phyloP scores from a whole-genome alignment of 2,113 vertebrate species.

The Ramphastos sulfuratus region DNA sequence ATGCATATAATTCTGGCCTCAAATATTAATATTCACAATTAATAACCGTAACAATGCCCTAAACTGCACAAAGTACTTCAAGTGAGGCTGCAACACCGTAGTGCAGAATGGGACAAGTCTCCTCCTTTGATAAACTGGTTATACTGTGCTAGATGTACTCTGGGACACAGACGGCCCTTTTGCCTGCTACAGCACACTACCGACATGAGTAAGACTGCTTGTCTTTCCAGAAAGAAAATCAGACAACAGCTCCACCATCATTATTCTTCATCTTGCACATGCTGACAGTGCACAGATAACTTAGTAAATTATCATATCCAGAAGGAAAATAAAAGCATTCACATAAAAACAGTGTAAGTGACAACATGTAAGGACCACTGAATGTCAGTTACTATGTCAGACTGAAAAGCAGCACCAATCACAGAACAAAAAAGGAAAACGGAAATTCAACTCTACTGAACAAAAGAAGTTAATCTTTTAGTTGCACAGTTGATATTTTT shows the following conservation, averaged over 20 bases:
- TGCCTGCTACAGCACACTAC: not conserved
- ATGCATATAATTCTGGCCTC: too few relatives aligned
- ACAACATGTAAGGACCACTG: not conserved
- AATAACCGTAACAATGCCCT: too few relatives aligned
- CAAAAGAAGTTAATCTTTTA: not conserved
- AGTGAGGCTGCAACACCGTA: too few relatives aligned
- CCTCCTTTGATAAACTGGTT: accelerated
- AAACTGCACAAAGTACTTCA: too few relatives aligned
- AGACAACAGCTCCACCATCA: not conserved
- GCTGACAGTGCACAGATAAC: not conserved
- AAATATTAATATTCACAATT: too few relatives aligned
- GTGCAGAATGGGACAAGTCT: not conserved
- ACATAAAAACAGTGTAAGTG: not conserved
- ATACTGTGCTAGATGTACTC: not conserved
- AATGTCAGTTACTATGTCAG: not conserved
- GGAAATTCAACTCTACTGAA: not conserved
- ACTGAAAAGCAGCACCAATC: not conserved
- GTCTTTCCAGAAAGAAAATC: not conserved
- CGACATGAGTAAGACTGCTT: not conserved
- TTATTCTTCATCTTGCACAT: too few relatives aligned
- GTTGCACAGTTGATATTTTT: not conserved
- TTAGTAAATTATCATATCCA: not conserved
- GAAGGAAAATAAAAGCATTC: not conserved
- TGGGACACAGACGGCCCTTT: accelerated
- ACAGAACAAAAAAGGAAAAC: not conserved